Base-by-base conservation (phyloP, 1,140 invertebrate genomes). In the Tachypleus tridentatus region DNA sequence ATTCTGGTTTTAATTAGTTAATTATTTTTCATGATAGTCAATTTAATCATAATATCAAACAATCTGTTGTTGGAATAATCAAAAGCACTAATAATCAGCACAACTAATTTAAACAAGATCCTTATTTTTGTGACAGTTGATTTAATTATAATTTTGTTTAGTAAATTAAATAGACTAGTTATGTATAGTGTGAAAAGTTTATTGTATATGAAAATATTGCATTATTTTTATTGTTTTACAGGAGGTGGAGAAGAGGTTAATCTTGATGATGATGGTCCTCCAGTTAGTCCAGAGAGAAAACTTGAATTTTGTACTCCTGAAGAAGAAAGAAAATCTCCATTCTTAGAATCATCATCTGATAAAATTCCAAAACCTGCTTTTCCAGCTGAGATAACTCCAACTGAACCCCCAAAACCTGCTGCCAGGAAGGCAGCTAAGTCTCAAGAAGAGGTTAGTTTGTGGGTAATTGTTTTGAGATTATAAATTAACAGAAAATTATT, bases 231-330 rank as follows among this genome's bases (percentile, higher is more conserved):
- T 29, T 29, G 29, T 29, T 29, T 63, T 71, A n/a, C 52, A 75
- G 72, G 69, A 69, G 65, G 72, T 70, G 61, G 74, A 10, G 69
- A 66, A 54, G 69, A 70, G 62, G 65, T 71, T 9, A 66, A 61
- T 50, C 58, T 71, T 49, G 67, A 70, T 61, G 70, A 71, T 53
- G 70, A 69, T 54, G 10, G 58, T n/a, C 53, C 63, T 56, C 57
- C 57, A 9, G 7, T 61, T 5, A 49, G 60, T 7, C 53, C 56
- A 11, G 62, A 61, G 48, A 59, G 64, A 7, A 69, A 69, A 53
- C 52, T 69, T 4, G 68, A 69, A 58, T 69, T 69, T 51, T 49
- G 57, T n/a, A 63, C 64, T 6, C 65, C 64, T 5, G 64, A 65
- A 8, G 70, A 70, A 51, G 67, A 70, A 51, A 63, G 48, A 53